Base-by-base conservation (phyloP, 2,797 vertebrate species). In the Manis crassicaudata region DNA sequence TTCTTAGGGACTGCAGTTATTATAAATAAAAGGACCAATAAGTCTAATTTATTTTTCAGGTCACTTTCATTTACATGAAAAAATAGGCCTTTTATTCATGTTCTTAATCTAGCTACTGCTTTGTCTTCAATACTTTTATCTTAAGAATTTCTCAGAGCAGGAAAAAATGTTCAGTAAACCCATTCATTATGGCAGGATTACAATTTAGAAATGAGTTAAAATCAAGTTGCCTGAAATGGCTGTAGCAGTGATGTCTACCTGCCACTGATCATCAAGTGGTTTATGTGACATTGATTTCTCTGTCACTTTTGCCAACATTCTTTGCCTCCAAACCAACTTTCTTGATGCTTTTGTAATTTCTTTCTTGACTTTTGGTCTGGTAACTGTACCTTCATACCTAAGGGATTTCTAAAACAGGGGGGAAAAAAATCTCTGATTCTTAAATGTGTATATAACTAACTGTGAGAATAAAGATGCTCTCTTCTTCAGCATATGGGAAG, bases 141-240 rank as follows among this genome's bases (percentile, higher is more conserved):
- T 92, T 92, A 9, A 95, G 70, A 91, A 85, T 92, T 84, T 92
- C 54, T 93, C 62, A 87, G 43, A 88, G 72, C 79, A 92, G 58
- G 35, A 85, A 72, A 79, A 76, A 93, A 94, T 37, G 90, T 87
- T 29, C 27, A 54, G 27, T 94, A 70, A 73, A 80, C 46, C 37
- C 35, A 16, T 79, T 88, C 72, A 43, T 65, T 90, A 25, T 82
- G 54, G 60, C 18, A 79, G 27, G 29, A 23, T 92, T 88, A 18
- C 14, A 89, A 35, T 97, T 96, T 73, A 94, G 52, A 95, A 90
- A 72, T 58, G 29, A 79, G 32, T 95, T 90, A 73, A 92, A 84
- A 52, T 87, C 65, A 90, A 73, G 60, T 84, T 50, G 73, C 80
- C 40, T 75, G 73, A 89, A 62, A 60, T 63, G 88, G 43, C 67